Conservation (phyloP, 2,797 vertebrate species). For the Protonibea diacanthus region DNA sequence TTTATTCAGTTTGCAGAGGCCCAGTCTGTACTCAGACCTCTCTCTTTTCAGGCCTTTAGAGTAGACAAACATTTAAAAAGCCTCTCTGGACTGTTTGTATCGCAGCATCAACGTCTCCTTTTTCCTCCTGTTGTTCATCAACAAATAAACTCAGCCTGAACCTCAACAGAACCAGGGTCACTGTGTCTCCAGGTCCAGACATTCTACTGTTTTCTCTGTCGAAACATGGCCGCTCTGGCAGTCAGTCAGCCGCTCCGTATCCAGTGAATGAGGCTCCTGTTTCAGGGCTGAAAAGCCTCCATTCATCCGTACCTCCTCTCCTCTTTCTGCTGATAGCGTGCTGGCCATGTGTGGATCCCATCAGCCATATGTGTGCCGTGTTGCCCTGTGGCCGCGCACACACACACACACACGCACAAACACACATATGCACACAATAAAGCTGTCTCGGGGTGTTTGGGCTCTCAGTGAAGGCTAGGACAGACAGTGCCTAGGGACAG, state of each 20-base stretch:
- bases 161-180: neutral
- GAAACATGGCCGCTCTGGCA: neutral
- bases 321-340: constrained; percentile 46
- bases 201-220: constrained; percentile 7
- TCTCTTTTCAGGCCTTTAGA: constrained; percentile 6
- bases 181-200: neutral
- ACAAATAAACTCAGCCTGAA: constrained; percentile 4
- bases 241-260: constrained; percentile 14
- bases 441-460: constrained; percentile 9
- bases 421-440: neutral
- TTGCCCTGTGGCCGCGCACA: neutral
- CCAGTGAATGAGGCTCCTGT: constrained; percentile 59
- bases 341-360: constrained; percentile 41
- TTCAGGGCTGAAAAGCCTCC: constrained; percentile 59
- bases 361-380: constrained; percentile 35
- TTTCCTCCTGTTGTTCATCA: constrained; percentile 3
- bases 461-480: constrained; percentile 18
- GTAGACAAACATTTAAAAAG: neutral
- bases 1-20: neutral
- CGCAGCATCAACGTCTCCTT: neutral
- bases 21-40: neutral
- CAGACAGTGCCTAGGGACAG: constrained; percentile 11
- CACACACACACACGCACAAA: constrained; percentile 8
- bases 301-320: constrained; percentile 50
- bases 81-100: neutral